Evolutionary conservation across 2,888 invertebrate genomes (phyloP).

Genomic region (Platypus cylindrus): DNA sequence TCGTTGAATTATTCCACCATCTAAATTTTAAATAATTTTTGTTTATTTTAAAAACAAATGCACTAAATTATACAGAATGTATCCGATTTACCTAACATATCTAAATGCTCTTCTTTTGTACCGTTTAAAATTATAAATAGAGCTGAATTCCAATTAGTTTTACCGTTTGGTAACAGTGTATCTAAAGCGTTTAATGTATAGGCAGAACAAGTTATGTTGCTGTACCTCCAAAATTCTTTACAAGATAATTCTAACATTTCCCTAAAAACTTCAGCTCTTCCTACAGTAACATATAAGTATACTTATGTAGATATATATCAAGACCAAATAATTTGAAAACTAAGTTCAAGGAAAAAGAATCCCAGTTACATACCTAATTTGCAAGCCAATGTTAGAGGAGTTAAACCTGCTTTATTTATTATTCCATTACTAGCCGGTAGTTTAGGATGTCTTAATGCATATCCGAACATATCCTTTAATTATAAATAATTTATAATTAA

Average conservation of each 20-base stretch:
- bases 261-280: constrained; percentile 89
- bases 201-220: constrained; percentile 95
- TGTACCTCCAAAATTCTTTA: constrained; percentile 96
- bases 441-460: constrained; percentile 89
- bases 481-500: not conserved
- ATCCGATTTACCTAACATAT: constrained; percentile 80
- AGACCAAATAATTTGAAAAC: not conserved
- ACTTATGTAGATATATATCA: constrained; percentile 1
- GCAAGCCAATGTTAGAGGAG: constrained; percentile 91
- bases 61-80: no score
- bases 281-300: constrained; percentile 17
- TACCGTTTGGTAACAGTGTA: constrained; percentile 85
- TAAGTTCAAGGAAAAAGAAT: no score
- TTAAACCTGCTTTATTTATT: constrained; percentile 77
- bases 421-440: constrained; percentile 87
- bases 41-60: no score
- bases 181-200: constrained; percentile 95
- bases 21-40: constrained; percentile 3
- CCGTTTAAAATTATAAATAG: constrained; percentile 95
- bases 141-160: constrained; percentile 98
- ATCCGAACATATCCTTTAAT: constrained; percentile 91
- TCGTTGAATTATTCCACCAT: constrained; percentile 86
- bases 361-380: constrained; percentile 56
- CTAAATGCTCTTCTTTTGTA: constrained; percentile 93
- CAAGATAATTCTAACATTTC: constrained; percentile 95